Percentiles rank a stretch among this genome's conserved stretches.
These are phyloP conservation scores for Paramormyrops kingsleyae DNA, from an alignment of 2,113 vertebrate genomes.

Conservation along the genomic window DNA sequence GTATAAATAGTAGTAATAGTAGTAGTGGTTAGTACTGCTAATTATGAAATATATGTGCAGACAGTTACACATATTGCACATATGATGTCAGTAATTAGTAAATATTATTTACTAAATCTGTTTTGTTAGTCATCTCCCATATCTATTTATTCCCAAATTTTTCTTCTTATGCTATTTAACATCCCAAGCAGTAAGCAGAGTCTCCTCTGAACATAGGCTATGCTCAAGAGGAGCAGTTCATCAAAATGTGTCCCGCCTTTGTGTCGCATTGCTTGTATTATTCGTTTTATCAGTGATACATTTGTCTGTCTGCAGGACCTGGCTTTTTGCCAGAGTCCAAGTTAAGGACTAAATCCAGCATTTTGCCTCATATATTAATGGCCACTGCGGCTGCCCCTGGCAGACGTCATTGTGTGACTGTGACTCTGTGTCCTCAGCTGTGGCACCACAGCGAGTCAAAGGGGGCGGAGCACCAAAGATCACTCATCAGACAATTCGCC, in stretches of 20 bases:
- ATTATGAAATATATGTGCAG: neutral
- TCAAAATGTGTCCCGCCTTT: neutral
- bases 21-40: neutral
- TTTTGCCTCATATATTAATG: neutral
- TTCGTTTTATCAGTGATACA: neutral
- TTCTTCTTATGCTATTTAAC: neutral
- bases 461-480: slow-evolving; percentile 26
- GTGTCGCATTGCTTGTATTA: neutral
- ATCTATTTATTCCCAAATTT: neutral
- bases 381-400: neutral
- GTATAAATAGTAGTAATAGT: too few species aligned
- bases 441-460: slow-evolving; percentile 60
- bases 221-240: neutral
- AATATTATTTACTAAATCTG: neutral
- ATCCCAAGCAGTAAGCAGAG: neutral
- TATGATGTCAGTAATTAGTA: neutral
- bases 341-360: neutral
- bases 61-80: neutral
- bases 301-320: neutral
- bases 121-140: neutral
- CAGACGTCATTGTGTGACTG: neutral
- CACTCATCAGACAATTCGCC: slow-evolving; percentile 59
- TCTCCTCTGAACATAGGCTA: neutral
- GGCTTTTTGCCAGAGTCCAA: neutral
- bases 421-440: slow-evolving; percentile 55